Evolutionary conservation across 64 coral and sea anemone species (phyloP).

Genomic region (Montipora cactus): DNA sequence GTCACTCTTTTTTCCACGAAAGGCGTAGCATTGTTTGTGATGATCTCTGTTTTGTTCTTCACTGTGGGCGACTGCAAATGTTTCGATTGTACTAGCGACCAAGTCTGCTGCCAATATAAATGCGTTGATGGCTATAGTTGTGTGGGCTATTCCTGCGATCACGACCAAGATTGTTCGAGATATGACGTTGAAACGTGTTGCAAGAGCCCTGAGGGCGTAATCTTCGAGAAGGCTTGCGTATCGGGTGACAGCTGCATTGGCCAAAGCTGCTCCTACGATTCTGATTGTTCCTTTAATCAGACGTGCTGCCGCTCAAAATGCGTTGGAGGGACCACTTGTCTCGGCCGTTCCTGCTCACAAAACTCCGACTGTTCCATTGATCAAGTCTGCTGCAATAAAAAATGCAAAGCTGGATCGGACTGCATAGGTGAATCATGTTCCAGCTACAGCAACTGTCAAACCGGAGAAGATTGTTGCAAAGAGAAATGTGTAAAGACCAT

Average conservation of each 20-base stretch:
- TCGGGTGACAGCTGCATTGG: background rate
- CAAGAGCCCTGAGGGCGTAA: too few species aligned
- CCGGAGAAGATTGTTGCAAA: background rate
- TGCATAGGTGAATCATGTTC: constrained; percentile 1
- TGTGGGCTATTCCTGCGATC: too few species aligned
- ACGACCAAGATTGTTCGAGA: too few species aligned
- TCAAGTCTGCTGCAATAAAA: background rate
- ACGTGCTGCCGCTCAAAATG: background rate
- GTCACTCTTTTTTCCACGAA: too few species aligned
- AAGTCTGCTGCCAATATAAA: too few species aligned
- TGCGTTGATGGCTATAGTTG: too few species aligned
- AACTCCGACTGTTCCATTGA: background rate
- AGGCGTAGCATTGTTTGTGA: too few species aligned
- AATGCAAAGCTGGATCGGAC: background rate
- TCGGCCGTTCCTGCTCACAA: background rate
- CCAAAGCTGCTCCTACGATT: background rate
- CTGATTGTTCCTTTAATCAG: constrained; percentile 1
- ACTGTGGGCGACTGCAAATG: too few species aligned
- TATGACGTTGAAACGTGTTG: too few species aligned
- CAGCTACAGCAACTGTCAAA: background rate
- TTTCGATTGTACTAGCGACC: too few species aligned
- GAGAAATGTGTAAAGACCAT: background rate
- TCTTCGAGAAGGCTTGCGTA: background rate
- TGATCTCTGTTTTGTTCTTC: too few species aligned
- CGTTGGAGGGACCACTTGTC: background rate